Base-by-base conservation (phyloP, 2,113 vertebrate species). In the Macquaria ambigua region DNA sequence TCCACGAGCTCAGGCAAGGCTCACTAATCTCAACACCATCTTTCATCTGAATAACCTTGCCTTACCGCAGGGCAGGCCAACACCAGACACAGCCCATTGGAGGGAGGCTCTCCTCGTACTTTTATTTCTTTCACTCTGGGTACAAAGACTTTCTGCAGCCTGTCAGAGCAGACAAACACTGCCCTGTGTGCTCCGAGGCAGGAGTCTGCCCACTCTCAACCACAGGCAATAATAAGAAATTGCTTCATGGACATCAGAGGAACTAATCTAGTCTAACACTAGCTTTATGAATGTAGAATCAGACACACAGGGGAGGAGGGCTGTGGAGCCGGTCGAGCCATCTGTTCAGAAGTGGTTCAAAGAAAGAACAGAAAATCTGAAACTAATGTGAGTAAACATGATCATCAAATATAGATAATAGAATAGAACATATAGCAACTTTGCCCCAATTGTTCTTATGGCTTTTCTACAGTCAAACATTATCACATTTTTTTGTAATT, bases 41-140 rank as follows among this genome's bases (percentile, higher is more conserved):
- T 94, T 94, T 96, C 94, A 96, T 94, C 90, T 89, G 91, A 95
- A 95, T 95, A 96, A 95, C 94, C 94, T 95, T 95, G 94, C 92
- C 82, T 95, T 92, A 94, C 93, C 84, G 79, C 91, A 76, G 94
- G 92, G 87, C 92, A 90, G 93, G 86, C 85, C 88, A 83, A 88
- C 90, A 92, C 84, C 78, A 92, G 91, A 94, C 92, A 87, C 82
- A 86, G 89, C 74, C 90, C 86, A 69, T 28, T 87, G 83, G 89
- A 93, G 85, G 82, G 89, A 87, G 79, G 61, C 85, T 87, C 68
- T 79, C 72, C 86, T 86, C 74, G 59, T 74, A 83, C 77, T 89
- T 91, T 93, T 86, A 85, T 91, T 93, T 83, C 70, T 88, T 89
- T 92, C 63, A 86, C 80, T 90, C 81, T 48, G 41, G 79, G 56